Evolutionary conservation across 2,888 invertebrate genomes (phyloP), one percentile per base, ranked within the genome.

Genomic region (Sycophila texana): DNA sequence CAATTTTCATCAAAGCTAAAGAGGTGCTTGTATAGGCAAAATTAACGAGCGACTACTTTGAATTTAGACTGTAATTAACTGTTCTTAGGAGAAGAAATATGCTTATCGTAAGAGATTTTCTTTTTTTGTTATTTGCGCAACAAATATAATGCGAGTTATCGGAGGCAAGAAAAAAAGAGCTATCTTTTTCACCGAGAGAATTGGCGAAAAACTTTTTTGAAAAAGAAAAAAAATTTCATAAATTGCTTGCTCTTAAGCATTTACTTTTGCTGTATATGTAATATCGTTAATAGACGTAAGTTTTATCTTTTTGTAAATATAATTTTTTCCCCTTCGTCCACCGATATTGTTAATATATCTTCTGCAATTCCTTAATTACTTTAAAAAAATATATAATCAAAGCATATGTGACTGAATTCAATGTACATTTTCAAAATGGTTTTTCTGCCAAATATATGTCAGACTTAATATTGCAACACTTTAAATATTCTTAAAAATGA

Each of bases 371-470:
- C 26, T 61, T 66, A n/a, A n/a, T 77, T 67, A 71, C 10, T 51
- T 18, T 39, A 18, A 71, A n/a, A 49, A 53, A 16, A 7, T 22
- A 22, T 58, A 22, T 26, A 49, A 47, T 30, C 30, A 39, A 10
- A 63, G 16, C 53, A 12, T 10, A 67, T 67, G 73, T n/a, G 60
- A 77, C 66, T 77, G 66, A 77, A 73, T 30, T 57, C 30, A 58
- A 30, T 49, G 26, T 20, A 53, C 73, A 20, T 60, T 74, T 74
- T 61, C 47, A 68, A 60, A 16, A 68, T 49, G 49, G 55, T 61
- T 68, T 74, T 78, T 78, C 16, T 61, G 66, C 60, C 51, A 68
- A 68, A 78, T 16, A 53, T 74, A 67, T n/a, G 7, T 60, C 53
- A 55, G n/a, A 55, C 16, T 66, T 51, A 16, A 55, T 53, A 71